phyloP scores from a whole-genome alignment of 2,113 vertebrate genomes.

The Oncorhynchus tshawytscha region DNA sequence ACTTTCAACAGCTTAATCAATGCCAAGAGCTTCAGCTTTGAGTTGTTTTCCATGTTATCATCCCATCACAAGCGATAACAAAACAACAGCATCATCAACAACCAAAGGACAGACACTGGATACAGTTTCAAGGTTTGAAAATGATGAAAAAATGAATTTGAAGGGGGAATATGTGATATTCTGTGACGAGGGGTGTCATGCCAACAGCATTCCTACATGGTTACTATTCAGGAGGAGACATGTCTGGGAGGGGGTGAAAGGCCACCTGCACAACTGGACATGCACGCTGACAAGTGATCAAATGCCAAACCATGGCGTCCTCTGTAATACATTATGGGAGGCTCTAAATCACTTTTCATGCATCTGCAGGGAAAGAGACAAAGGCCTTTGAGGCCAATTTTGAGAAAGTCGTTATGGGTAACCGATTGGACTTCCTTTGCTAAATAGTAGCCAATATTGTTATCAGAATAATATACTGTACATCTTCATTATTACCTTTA shows the following conservation, averaged over 20 bases:
- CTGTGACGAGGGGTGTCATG: background rate
- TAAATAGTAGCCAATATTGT: background rate
- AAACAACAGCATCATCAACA: background rate
- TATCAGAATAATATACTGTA: background rate
- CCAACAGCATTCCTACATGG: background rate
- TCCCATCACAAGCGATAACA: background rate
- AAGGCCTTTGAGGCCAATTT: slow-evolving; percentile 33
- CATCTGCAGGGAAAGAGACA: slow-evolving; percentile 22
- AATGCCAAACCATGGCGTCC: slow-evolving; percentile 14
- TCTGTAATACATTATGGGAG: slow-evolving; percentile 4
- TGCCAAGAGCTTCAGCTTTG: background rate
- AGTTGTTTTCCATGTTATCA: background rate
- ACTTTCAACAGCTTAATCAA: too few species aligned
- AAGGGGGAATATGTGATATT: background rate
- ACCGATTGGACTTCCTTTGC: background rate
- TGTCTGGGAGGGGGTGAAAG: background rate
- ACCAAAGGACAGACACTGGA: background rate
- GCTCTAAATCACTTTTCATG: slow-evolving; percentile 17
- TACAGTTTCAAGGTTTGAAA: background rate
- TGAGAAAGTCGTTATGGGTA: background rate
- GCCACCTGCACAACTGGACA: background rate
- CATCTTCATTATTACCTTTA: too few species aligned
- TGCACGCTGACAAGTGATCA: slow-evolving; percentile 12
- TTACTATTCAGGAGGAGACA: background rate
- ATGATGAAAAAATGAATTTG: background rate